These are phyloP conservation scores for Trematomus bernacchii DNA, from an alignment of 2,797 vertebrate species.

Conservation along the genomic window DNA sequence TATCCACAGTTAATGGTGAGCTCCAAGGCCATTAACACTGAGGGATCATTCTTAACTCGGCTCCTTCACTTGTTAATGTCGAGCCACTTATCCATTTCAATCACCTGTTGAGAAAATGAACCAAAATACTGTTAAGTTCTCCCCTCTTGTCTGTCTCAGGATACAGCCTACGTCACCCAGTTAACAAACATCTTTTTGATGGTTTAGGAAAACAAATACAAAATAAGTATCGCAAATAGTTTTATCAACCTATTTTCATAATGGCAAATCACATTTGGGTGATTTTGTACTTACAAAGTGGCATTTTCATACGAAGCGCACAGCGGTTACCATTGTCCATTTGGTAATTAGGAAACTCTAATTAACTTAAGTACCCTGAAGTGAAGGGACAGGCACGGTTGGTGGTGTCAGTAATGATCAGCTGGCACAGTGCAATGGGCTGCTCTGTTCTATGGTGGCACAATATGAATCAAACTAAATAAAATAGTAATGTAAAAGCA, in stretches of 20 bases:
- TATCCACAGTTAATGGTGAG: conserved; percentile 2
- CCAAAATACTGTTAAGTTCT: conserved; percentile 6
- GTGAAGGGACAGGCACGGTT: conserved; percentile 42
- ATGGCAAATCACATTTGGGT: not conserved
- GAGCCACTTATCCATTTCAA: conserved; percentile 8
- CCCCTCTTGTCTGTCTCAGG: conserved; percentile 24
- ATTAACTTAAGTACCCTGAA: conserved; percentile 60
- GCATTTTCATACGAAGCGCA: conserved; percentile 36
- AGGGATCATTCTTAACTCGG: conserved; percentile 22
- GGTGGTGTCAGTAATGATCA: conserved; percentile 44
- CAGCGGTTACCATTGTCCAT: conserved; percentile 17
- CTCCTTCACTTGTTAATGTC: conserved; percentile 26
- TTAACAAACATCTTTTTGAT: not conserved
- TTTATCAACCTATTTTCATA: not conserved
- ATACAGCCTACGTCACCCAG: not conserved
- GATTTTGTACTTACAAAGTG: conserved; percentile 4
- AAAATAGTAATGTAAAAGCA: not conserved
- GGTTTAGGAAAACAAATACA: not conserved
- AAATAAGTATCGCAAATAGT: no score
- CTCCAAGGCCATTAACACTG: conserved; percentile 17
- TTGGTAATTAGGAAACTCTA: conserved; percentile 56
- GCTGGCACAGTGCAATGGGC: conserved; percentile 51
- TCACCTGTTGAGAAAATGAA: conserved; percentile 24
- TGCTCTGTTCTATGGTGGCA: conserved; percentile 10
- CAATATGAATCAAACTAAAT: not conserved